A percentile compares a stretch with the other conserved stretches of the same genome.
Evolutionary conservation across 2,888 invertebrate genomes (phyloP).

Genomic region (Lucinisca nassula): DNA sequence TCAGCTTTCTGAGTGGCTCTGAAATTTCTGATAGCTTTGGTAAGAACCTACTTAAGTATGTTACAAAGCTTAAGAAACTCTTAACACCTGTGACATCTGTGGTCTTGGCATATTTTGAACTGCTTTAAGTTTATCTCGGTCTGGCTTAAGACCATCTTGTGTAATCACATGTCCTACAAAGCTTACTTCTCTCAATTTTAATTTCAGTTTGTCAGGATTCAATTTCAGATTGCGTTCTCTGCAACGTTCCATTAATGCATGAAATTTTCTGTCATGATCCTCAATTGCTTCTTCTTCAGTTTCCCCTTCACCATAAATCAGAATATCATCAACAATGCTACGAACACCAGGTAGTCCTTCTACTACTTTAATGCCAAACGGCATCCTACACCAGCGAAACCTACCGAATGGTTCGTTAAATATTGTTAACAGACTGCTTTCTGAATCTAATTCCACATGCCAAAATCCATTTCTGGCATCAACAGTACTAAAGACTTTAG

Average conservation of each 20-base stretch:
- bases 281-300: no score
- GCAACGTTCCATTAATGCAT: slow-evolving; percentile 53
- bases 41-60: slow-evolving; percentile 58
- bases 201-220: slow-evolving; percentile 51
- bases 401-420: slow-evolving; percentile 38
- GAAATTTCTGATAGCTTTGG: slow-evolving; percentile 64
- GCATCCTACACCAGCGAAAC: slow-evolving; percentile 13
- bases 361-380: slow-evolving; percentile 38
- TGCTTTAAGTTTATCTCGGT: slow-evolving; percentile 56
- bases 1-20: slow-evolving; percentile 56
- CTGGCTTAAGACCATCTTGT: slow-evolving; percentile 56
- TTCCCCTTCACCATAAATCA: slow-evolving; percentile 10
- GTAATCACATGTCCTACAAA: slow-evolving; percentile 62
- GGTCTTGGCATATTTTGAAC: slow-evolving; percentile 65
- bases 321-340: slow-evolving; percentile 26
- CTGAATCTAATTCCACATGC: slow-evolving; percentile 17
- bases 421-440: slow-evolving; percentile 25
- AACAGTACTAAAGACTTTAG: slow-evolving; percentile 18
- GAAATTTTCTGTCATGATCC: slow-evolving; percentile 65
- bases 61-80: slow-evolving; percentile 57
- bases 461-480: slow-evolving; percentile 30
- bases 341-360: slow-evolving; percentile 5
- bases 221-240: slow-evolving; percentile 54
- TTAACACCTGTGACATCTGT: slow-evolving; percentile 39
- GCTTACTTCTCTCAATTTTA: slow-evolving; percentile 49